A percentile compares a stretch with the other conserved stretches of the same genome.
These are phyloP conservation scores for Tauraco erythrolophus DNA, from an alignment of 2,113 vertebrate species.

Conservation along the genomic window DNA sequence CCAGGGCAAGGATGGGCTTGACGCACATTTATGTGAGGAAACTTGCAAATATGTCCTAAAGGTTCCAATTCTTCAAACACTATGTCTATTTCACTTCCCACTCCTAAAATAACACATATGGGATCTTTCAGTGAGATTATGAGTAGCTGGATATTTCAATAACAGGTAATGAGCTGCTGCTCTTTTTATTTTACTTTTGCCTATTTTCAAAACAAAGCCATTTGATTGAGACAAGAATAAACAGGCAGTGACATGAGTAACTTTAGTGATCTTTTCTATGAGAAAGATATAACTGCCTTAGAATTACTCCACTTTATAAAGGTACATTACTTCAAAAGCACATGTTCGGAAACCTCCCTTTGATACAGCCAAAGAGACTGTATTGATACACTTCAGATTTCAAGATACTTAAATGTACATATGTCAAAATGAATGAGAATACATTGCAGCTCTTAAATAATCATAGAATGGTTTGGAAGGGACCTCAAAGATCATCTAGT, in stretches of 20 bases:
- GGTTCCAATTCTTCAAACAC: not conserved
- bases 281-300: not conserved
- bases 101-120: not conserved
- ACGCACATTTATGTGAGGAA: not conserved
- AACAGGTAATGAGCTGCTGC: fast-evolving
- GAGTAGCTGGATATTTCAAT: not conserved
- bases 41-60: not conserved
- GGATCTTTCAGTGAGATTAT: not conserved
- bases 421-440: not conserved
- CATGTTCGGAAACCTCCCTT: not conserved
- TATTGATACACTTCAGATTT: not conserved
- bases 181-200: not conserved
- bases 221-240: not conserved
- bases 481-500: no score
- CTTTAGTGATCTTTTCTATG: not conserved
- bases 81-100: not conserved
- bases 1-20: not conserved
- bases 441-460: not conserved
- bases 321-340: not conserved
- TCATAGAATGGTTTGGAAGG: no score
- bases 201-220: not conserved
- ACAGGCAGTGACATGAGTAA: not conserved
- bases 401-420: not conserved
- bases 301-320: not conserved
- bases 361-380: not conserved